A percentile compares a stretch with the other conserved stretches of the same genome.
Evolutionary conservation across 1,140 invertebrate species (phyloP).

Genomic region (Nilaparvata lugens): DNA sequence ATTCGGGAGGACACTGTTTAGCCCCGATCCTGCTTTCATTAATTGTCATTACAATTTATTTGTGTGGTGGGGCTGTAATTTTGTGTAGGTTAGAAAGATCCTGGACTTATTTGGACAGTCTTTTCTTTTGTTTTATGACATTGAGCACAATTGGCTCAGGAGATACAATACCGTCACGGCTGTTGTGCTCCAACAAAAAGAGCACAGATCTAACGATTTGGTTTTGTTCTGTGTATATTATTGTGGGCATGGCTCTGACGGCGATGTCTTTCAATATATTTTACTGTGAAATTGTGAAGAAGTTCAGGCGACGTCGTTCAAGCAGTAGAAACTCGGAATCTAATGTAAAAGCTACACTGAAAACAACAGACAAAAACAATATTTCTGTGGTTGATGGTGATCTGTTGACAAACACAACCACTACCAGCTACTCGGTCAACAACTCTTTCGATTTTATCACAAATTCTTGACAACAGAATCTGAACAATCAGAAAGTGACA

Average conservation of each 20-base stretch:
- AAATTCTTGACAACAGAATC: no score
- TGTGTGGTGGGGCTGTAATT: constrained; percentile 77
- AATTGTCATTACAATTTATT: constrained; percentile 71
- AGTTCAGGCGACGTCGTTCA: no score
- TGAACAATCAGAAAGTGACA: no score
- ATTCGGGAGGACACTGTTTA: constrained; percentile 61
- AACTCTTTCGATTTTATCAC: no score
- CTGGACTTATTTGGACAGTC: constrained; percentile 71
- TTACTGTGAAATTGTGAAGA: constrained; percentile 75
- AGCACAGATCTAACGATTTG: constrained; percentile 51
- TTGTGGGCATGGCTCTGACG: constrained; percentile 91
- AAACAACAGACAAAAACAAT: no score
- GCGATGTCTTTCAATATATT: constrained; percentile 97
- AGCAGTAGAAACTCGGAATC: no score
- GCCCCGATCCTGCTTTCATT: constrained; percentile 68
- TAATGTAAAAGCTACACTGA: no score
- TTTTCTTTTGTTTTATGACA: constrained; percentile 91
- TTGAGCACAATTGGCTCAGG: constrained; percentile 88
- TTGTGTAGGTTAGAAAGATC: constrained; percentile 68
- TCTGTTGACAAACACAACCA: no score
- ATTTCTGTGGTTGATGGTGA: no score
- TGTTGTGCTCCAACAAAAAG: constrained; percentile 28
- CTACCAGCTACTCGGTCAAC: no score
- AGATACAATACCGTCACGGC: constrained; percentile 67
- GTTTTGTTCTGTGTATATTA: constrained; percentile 92